phyloP scores from a whole-genome alignment of 2,113 vertebrate species.

The Istiophorus platypterus region DNA sequence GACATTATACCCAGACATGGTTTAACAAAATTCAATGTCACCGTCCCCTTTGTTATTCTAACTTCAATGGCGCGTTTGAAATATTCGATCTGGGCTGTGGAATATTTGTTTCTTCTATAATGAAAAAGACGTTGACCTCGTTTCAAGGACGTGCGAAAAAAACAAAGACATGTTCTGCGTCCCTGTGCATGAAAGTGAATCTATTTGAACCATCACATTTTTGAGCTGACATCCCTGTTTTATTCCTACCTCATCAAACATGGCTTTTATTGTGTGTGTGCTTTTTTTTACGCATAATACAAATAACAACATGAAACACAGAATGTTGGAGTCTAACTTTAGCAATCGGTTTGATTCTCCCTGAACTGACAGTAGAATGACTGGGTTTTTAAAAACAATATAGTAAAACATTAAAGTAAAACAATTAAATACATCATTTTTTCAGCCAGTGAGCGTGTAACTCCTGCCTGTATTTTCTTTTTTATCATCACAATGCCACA shows the following conservation, averaged over 20 bases:
- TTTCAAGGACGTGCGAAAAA: neutral
- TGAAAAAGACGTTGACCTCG: neutral
- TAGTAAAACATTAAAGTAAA: neutral
- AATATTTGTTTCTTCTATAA: neutral
- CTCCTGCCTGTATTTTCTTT: neutral
- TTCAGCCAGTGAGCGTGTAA: neutral
- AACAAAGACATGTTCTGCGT: neutral
- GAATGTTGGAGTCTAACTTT: neutral
- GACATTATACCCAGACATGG: too few species aligned
- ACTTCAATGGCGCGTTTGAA: neutral
- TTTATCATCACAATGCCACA: too few species aligned
- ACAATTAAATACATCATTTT: neutral
- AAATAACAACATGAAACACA: conserved; percentile 10
- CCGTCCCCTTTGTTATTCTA: neutral
- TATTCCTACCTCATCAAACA: neutral
- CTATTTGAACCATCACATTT: neutral
- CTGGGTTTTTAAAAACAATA: neutral
- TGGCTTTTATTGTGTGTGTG: neutral
- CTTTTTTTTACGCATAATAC: too few species aligned
- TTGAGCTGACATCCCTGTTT: neutral
- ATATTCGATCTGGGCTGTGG: neutral
- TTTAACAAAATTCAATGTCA: too few species aligned
- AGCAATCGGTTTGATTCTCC: neutral
- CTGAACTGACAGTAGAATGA: neutral
- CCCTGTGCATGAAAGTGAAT: neutral